Percentiles rank a stretch among this genome's conserved stretches.
Conservation (phyloP, 30 jellyfish, hydroid and myxozoan species). For the Hydractinia echinata region DNA sequence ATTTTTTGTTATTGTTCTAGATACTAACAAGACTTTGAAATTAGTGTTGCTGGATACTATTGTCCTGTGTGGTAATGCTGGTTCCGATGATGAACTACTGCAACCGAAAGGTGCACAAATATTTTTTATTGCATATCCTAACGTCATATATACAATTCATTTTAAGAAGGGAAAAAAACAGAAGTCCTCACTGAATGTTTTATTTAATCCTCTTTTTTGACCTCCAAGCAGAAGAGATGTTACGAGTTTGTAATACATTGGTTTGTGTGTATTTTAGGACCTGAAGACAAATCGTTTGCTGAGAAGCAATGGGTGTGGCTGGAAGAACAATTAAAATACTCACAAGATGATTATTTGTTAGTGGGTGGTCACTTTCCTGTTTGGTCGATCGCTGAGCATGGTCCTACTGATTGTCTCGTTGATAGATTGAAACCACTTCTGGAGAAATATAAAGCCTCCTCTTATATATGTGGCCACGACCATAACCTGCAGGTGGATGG, state of each 20-base stretch:
- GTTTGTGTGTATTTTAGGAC: slow-evolving; percentile 41
- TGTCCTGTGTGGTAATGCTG: slow-evolving; percentile 72
- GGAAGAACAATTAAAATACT: slow-evolving; percentile 51
- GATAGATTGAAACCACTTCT: slow-evolving; percentile 73
- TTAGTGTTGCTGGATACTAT: slow-evolving; percentile 74
- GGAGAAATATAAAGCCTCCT: slow-evolving; percentile 69
- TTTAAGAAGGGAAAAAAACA: neutral
- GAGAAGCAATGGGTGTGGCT: slow-evolving; percentile 69
- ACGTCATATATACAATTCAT: neutral
- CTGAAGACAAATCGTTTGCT: slow-evolving; percentile 39
- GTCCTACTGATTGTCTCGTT: slow-evolving; percentile 74
- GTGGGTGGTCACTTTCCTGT: slow-evolving; percentile 98
- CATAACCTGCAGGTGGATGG: slow-evolving; percentile 73
- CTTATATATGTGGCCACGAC: slow-evolving; percentile 90
- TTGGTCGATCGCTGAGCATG: slow-evolving; percentile 84
- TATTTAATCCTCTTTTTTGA: neutral
- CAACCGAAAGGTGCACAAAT: slow-evolving; percentile 49
- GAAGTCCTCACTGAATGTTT: neutral
- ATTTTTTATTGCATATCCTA: neutral
- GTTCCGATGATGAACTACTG: slow-evolving; percentile 43
- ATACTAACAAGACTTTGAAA: slow-evolving; percentile 41
- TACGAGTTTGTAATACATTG: neutral
- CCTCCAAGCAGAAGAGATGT: neutral
- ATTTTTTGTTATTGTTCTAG: slow-evolving; percentile 28
- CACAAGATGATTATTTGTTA: slow-evolving; percentile 64